Base-by-base conservation (phyloP, 2,113 vertebrate genomes). In the Hippoglossus stenolepis region DNA sequence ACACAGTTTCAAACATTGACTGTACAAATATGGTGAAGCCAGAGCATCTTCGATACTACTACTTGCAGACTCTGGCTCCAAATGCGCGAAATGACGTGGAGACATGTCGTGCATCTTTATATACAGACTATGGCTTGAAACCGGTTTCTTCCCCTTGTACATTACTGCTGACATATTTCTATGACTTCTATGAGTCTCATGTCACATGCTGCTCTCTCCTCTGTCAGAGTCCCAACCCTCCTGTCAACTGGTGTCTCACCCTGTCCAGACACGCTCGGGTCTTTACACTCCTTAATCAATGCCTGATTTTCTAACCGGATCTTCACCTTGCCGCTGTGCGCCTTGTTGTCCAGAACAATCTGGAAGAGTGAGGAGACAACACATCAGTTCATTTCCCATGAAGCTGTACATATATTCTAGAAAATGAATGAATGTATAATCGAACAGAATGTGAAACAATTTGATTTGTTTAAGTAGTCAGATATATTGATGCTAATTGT, bases 321-420 rank as follows among this genome's bases (percentile, higher is more conserved):
- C 91, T 95, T 96, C 74, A 99, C 93, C 56, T 93, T 95, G 20
- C 97, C 97, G 0, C 97, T 99, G 93, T 98, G 96, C 0, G 97
- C 97, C 85, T 96, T 97, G 84, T 99, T 98, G 91, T 99, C 97
- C 70, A 95, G 75, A 61, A 94, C 82, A 24, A 95, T 94, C 94
- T 95, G 80, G 2, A 76, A 21, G 79, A 64, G 49, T 75, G 59
- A 74, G 21, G 7, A 13, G 2, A 77, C 28, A 56, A 69, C 12
- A 62, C 5, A 31, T n/a, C 6, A 47, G 38, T 35, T 62, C 2
- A 51, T 14, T 28, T 40, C 4, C 12, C 2, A 7, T 2, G 47
- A 51, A 61, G 17, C 17, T 35, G 18, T 10, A 38, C 28, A n/a
- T 23, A 23, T 43, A 3, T 47, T 65, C 3, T n/a, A 59, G 47